Evolutionary conservation across 2,888 invertebrate species (phyloP), one percentile per base, ranked within the genome.

Genomic region (Clivina fossor): DNA sequence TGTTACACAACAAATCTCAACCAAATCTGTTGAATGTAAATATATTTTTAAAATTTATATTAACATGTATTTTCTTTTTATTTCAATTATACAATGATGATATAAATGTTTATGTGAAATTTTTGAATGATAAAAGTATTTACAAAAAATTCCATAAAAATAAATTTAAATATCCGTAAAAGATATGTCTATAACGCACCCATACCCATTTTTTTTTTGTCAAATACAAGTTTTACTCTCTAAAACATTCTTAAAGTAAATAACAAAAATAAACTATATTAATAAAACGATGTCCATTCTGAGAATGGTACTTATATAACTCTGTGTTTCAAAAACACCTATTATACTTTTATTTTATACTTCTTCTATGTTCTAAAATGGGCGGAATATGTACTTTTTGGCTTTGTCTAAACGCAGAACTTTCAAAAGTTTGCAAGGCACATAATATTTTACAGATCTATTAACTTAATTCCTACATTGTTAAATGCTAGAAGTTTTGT

Each of bases 221-320:
- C 44, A 44, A 53, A 43, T 43, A 50, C 50, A 53, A 43, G 16
- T 41, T 50, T 38, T 20, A 24, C 32, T 24, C 32, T 53, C 40
- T 40, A 15, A 40, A 38, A 32, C 41, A 35, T 53, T 24, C 53
- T 50, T 50, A 41, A 19, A 50, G 50, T 41, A 44, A 53, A 53
- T 53, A 53, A 53, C 53, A 53, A 37, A 53, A 44, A 53, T 53
- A 53, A 53, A 53, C 53, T 53, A 53, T 53, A 44, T 44, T 53
- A 43, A 44, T 53, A 53, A 53, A 53, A 53, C 53, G 33, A 13
- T 35, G 35, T 22, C 50, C 53, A 44, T 53, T 53, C 51, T 51
- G 32, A n/a, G 53, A 53, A 53, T 44, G 53, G 53, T 32, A 44
- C n/a, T n/a, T n/a, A n/a, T n/a, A n/a, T n/a, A 43, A 41, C 53